Percentiles rank a stretch among this genome's conserved stretches.
Evolutionary conservation across 2,113 vertebrate genomes (phyloP).

Genomic region (Marmota flaviventris): DNA sequence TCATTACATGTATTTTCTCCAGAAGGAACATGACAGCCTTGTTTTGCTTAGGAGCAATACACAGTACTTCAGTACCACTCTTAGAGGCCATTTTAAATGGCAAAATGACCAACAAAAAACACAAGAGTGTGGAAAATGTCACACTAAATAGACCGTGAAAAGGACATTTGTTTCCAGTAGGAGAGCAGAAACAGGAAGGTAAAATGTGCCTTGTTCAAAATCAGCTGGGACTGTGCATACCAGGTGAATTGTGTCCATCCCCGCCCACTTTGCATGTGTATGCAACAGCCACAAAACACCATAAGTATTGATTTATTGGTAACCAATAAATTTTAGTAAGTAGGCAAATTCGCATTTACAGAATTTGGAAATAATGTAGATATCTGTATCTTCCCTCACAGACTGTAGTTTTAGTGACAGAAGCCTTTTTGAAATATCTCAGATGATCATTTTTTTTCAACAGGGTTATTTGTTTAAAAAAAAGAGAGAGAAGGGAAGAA

Average conservation of each 20-base stretch:
- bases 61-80: background rate
- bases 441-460: background rate
- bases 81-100: background rate
- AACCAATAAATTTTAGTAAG: background rate
- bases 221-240: fast-evolving
- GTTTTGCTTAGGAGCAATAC: background rate
- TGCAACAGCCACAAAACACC: background rate
- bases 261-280: background rate
- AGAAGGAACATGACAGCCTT: background rate
- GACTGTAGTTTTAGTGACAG: background rate
- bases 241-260: background rate
- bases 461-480: background rate
- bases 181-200: background rate
- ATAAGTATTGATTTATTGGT: background rate
- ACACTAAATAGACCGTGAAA: background rate
- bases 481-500: background rate
- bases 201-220: background rate
- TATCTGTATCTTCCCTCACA: background rate
- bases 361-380: background rate
- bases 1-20: background rate
- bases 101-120: background rate
- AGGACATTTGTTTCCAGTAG: background rate
- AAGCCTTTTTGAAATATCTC: background rate
- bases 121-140: background rate
- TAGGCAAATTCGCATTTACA: background rate